Evolutionary conservation across 2,888 invertebrate genomes (phyloP).

Genomic region (Mythimna albipuncta): DNA sequence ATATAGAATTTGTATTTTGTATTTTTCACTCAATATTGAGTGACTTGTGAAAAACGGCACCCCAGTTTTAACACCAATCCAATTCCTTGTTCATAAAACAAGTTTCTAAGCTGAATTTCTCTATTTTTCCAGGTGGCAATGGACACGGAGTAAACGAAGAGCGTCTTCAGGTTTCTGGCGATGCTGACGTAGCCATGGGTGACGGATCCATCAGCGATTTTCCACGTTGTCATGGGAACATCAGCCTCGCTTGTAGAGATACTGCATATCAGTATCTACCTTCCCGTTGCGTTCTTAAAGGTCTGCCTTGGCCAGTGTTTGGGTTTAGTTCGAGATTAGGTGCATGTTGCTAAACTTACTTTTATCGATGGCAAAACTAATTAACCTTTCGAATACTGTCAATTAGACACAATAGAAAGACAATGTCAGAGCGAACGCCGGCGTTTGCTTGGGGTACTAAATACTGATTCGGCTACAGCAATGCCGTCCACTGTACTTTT

Average conservation of each 20-base stretch:
- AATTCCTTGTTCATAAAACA: background rate
- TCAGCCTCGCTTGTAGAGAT: conserved; percentile 28
- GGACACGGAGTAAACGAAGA: conserved; percentile 86
- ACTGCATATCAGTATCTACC: conserved; percentile 60
- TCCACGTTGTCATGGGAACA: conserved; percentile 29
- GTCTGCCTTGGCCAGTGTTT: conserved; percentile 85
- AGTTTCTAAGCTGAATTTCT: conserved; percentile 7
- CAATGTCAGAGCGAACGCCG: too few relatives aligned
- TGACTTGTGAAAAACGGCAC: too few relatives aligned
- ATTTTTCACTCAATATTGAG: too few relatives aligned
- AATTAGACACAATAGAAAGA: too few relatives aligned
- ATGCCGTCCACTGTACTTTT: too few relatives aligned
- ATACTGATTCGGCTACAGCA: too few relatives aligned
- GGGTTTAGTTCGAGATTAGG: conserved; percentile 36
- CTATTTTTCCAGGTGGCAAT: conserved; percentile 84
- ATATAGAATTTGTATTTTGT: too few relatives aligned
- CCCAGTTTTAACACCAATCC: background rate
- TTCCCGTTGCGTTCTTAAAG: conserved; percentile 71
- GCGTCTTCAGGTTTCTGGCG: conserved; percentile 68
- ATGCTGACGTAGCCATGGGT: conserved; percentile 34
- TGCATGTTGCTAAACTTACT: conserved; percentile 25
- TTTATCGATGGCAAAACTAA: background rate
- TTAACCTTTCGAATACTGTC: too few relatives aligned
- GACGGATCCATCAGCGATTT: background rate
- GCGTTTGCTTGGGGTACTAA: too few relatives aligned